Percentiles rank a stretch among this genome's conserved stretches.
Evolutionary conservation across 1,140 invertebrate species (phyloP).

Genomic region (Penaeus chinensis): DNA sequence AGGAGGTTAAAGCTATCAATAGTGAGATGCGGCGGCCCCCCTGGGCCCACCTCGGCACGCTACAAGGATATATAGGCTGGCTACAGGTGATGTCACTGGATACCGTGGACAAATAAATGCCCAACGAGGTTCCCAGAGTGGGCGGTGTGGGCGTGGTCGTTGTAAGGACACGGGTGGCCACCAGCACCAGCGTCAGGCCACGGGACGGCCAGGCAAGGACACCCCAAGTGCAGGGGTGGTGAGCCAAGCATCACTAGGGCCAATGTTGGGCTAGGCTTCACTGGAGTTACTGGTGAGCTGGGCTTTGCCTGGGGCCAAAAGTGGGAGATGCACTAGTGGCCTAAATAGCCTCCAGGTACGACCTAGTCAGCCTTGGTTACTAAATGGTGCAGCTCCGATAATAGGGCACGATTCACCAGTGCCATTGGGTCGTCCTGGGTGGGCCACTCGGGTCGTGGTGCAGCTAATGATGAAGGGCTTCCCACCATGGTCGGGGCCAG

Average conservation of each 20-base stretch:
- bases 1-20: constrained; percentile 54
- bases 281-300: not conserved
- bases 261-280: constrained; percentile 7
- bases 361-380: constrained; percentile 61
- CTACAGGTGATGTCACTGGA: constrained; percentile 33
- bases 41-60: constrained; percentile 35
- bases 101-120: constrained; percentile 38
- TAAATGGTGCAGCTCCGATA: constrained; percentile 59
- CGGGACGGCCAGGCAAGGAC: constrained; percentile 42
- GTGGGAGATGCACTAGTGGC: constrained; percentile 31
- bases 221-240: constrained; percentile 36
- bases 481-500: constrained; percentile 50
- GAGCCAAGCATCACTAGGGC: constrained; percentile 39
- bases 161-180: constrained; percentile 37
- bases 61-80: constrained; percentile 39
- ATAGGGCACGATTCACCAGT: constrained; percentile 49
- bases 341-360: not conserved
- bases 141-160: constrained; percentile 45
- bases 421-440: constrained; percentile 56
- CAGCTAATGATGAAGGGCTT: constrained; percentile 37
- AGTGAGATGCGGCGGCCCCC: constrained; percentile 43
- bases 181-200: constrained; percentile 34
- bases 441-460: constrained; percentile 53
- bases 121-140: constrained; percentile 32
- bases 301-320: not conserved